Evolutionary conservation across 1,140 invertebrate genomes (phyloP).

Genomic region (Aporrectodea caliginosa): DNA sequence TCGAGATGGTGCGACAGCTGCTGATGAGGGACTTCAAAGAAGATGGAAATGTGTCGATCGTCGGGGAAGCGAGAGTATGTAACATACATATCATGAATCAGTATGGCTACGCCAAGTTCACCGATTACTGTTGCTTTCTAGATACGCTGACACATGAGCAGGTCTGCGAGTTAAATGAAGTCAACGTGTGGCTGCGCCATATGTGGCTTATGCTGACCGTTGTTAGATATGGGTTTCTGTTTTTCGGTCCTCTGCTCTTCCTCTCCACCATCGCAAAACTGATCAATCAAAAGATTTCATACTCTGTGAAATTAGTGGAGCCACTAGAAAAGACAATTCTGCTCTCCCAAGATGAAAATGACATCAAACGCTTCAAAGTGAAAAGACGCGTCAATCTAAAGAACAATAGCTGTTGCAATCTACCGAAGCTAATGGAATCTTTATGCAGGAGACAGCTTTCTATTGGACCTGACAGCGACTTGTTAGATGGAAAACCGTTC

Average conservation of each 20-base stretch:
- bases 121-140: constrained; percentile 23
- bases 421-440: constrained; percentile 26
- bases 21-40: constrained; percentile 40
- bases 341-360: neutral
- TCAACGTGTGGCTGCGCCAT: constrained; percentile 48
- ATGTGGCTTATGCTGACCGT: constrained; percentile 45
- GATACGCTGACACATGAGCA: constrained; percentile 3
- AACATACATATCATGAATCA: constrained; percentile 42
- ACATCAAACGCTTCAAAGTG: constrained; percentile 13
- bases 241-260: constrained; percentile 47
- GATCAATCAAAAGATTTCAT: constrained; percentile 19
- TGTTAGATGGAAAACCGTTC: constrained; percentile 5
- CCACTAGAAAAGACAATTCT: constrained; percentile 21
- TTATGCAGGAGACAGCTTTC: neutral
- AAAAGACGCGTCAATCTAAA: constrained; percentile 20
- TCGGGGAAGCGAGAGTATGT: constrained; percentile 37
- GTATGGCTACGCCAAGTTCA: constrained; percentile 32
- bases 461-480: neutral
- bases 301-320: constrained; percentile 31
- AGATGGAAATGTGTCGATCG: constrained; percentile 15
- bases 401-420: neutral
- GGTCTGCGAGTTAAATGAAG: constrained; percentile 28
- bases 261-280: constrained; percentile 42
- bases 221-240: constrained; percentile 46
- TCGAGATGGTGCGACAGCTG: constrained; percentile 38